Conservation (phyloP, 2,888 invertebrate species). For the Himalopsyche kuldschensis region DNA sequence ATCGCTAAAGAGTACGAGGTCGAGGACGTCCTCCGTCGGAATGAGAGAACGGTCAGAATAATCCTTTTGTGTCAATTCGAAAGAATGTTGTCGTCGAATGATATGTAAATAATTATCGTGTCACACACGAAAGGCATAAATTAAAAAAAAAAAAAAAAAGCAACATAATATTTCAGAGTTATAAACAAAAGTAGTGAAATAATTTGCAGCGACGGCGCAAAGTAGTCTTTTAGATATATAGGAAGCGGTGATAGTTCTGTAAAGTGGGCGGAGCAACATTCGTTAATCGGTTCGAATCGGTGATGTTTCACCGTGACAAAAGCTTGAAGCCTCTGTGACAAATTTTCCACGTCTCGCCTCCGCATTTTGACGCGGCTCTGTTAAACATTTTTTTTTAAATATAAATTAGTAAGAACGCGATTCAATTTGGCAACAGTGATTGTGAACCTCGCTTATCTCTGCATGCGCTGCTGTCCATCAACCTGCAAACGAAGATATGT, state of each 20-base stretch:
- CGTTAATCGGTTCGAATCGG: neutral
- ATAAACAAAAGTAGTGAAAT: neutral
- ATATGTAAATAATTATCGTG: neutral
- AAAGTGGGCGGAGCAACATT: neutral
- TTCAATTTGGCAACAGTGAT: constrained; percentile 29
- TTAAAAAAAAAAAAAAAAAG: neutral
- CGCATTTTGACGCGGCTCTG: neutral
- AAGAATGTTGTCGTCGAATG: neutral
- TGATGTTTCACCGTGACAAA: neutral
- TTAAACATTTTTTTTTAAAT: constrained; percentile 10
- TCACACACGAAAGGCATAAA: neutral
- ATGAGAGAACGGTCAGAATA: neutral
- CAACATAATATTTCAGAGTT: neutral
- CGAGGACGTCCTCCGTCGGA: neutral
- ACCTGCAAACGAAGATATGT: constrained; percentile 48
- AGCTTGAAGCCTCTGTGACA: neutral
- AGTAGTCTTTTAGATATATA: neutral
- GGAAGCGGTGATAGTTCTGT: neutral
- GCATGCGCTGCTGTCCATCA: constrained; percentile 60
- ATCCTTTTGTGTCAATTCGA: neutral
- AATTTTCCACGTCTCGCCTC: neutral
- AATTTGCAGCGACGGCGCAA: neutral
- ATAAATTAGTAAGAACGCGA: constrained; percentile 31
- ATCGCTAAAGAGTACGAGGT: neutral
- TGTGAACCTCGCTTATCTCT: constrained; percentile 52